Percentiles rank a stretch among this genome's conserved stretches.
Evolutionary conservation across 2,797 vertebrate genomes (phyloP).

Genomic region (Lycodopsis pacificus): DNA sequence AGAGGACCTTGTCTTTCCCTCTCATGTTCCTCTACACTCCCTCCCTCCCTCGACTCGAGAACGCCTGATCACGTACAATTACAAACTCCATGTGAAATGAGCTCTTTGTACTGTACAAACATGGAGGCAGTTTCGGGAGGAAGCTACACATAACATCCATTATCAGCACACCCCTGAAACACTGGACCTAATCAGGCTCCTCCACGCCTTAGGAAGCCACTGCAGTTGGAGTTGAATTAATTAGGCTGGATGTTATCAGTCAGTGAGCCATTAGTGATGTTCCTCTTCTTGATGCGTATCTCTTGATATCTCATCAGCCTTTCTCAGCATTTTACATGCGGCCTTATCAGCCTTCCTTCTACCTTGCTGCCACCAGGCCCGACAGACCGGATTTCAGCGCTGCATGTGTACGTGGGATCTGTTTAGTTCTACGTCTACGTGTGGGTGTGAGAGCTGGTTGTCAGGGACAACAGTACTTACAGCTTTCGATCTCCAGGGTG

Average conservation of each 20-base stretch:
- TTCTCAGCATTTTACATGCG: constrained; percentile 77
- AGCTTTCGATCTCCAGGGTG: constrained; percentile 98
- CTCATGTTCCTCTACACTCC: constrained; percentile 57
- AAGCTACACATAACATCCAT: constrained; percentile 59
- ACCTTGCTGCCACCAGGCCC: constrained; percentile 53
- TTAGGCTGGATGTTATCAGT: constrained; percentile 83
- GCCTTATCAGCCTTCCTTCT: constrained; percentile 65
- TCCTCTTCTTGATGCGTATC: constrained; percentile 76
- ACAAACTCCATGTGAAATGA: constrained; percentile 65
- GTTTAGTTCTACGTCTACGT: constrained; percentile 54
- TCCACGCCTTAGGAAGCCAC: constrained; percentile 70
- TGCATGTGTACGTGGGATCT: constrained; percentile 58
- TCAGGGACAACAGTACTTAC: constrained; percentile 87
- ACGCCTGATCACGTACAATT: constrained; percentile 62
- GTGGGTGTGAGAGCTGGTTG: constrained; percentile 71
- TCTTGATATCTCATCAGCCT: constrained; percentile 77
- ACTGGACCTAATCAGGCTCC: constrained; percentile 77
- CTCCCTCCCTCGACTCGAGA: constrained; percentile 44
- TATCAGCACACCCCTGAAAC: constrained; percentile 69
- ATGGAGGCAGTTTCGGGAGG: constrained; percentile 58
- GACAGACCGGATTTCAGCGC: constrained; percentile 41
- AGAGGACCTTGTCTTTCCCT: constrained; percentile 74
- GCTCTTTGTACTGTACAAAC: constrained; percentile 69
- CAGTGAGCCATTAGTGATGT: constrained; percentile 81
- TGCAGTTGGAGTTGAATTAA: constrained; percentile 80